Evolutionary conservation across 1,140 invertebrate genomes (phyloP).

Genomic region (Trachymyrmex septentrionalis): DNA sequence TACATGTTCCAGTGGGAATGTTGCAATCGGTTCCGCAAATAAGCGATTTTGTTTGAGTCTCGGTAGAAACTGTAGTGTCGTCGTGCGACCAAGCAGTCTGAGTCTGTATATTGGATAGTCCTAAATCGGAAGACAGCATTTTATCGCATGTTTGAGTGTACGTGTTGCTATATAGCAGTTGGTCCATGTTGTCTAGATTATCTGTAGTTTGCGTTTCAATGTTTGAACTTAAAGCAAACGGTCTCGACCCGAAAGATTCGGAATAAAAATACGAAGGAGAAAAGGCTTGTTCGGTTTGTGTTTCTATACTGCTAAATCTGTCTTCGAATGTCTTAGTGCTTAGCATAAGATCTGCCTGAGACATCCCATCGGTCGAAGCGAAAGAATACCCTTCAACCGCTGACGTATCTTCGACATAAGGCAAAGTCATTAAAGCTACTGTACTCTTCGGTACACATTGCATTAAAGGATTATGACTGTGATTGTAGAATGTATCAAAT

Average conservation of each 20-base stretch:
- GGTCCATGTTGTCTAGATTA: conserved; percentile 84
- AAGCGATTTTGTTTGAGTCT: conserved; percentile 83
- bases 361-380: conserved; percentile 68
- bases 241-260: conserved; percentile 76
- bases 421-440: conserved; percentile 68
- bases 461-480: conserved; percentile 67
- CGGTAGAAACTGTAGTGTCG: conserved; percentile 83
- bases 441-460: conserved; percentile 71
- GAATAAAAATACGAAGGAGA: conserved; percentile 81
- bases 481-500: conserved; percentile 78
- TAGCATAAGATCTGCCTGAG: conserved; percentile 82
- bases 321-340: conserved; percentile 82
- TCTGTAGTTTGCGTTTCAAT: conserved; percentile 87
- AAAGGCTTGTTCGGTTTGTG: conserved; percentile 87
- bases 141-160: conserved; percentile 89
- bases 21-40: conserved; percentile 75
- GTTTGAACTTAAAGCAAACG: conserved; percentile 83
- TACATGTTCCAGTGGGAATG: conserved; percentile 73
- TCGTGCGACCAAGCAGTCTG: conserved; percentile 87
- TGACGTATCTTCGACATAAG: conserved; percentile 73
- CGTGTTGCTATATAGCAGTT: conserved; percentile 87
- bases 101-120: conserved; percentile 88
- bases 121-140: conserved; percentile 86
- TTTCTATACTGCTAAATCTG: conserved; percentile 87
- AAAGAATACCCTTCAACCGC: conserved; percentile 69